Evolutionary conservation across 2,888 invertebrate species (phyloP).

Genomic region (Saturnia japonica): DNA sequence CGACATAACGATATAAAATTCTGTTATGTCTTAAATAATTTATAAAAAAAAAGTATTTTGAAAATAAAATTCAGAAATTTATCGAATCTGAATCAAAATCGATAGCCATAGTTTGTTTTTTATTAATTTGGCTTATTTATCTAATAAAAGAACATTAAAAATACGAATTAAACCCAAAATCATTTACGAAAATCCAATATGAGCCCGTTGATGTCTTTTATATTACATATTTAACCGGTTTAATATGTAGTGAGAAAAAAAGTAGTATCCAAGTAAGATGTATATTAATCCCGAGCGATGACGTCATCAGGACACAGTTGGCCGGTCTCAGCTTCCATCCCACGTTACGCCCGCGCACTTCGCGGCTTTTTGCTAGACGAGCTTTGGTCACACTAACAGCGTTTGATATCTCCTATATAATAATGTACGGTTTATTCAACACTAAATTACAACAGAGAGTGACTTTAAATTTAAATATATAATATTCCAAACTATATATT

Average conservation of each 20-base stretch:
- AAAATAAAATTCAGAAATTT: background rate
- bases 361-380: conserved; percentile 24
- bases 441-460: background rate
- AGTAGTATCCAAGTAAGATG: conserved; percentile 12
- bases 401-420: background rate
- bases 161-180: background rate
- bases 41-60: background rate
- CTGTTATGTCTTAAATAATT: background rate
- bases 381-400: conserved; percentile 22
- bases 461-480: background rate
- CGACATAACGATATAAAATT: no score
- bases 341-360: conserved; percentile 49
- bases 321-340: conserved; percentile 43
- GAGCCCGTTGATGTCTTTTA: conserved; percentile 45
- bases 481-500: background rate
- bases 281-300: conserved; percentile 26
- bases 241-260: background rate
- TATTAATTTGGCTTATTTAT: background rate
- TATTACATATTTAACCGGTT: conserved; percentile 21
- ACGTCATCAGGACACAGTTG: conserved; percentile 45
- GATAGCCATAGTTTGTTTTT: no score
- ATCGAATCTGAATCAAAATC: no score
- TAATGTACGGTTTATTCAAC: no score
- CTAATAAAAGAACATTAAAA: background rate
- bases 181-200: background rate